Base-by-base conservation (phyloP, 2,797 vertebrate genomes). In the Crax fasciolata region DNA sequence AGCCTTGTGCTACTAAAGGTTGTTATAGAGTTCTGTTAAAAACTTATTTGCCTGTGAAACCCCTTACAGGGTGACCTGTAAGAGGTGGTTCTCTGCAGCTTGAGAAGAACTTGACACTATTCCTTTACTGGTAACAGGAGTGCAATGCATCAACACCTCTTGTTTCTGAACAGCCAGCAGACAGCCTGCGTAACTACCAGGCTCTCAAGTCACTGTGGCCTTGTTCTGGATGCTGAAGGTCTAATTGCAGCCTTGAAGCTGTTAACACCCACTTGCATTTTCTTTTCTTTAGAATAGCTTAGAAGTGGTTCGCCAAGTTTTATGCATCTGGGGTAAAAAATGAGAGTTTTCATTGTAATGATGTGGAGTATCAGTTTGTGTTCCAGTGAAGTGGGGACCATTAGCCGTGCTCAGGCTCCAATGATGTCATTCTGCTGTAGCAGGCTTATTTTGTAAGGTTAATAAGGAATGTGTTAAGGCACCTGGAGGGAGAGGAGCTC, bases 371-470 rank as follows among this genome's bases (percentile, higher is more conserved):
- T 89, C 73, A 39, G 39, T 78, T 66, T 86, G 52, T 91, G 63
- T 66, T 67, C 67, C 46, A 9, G 77, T 88, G 89, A 93, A 87
- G 84, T 88, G 77, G 78, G 72, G 67, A 67, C 77, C n/a, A 65
- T 97, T 96, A 95, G 75, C 92, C 7, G 14, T 92, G 39, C 49
- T 96, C 49, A 85, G 94, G 79, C 55, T 97, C 88, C 85, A 61
- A 17, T 92, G 87, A 27, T 91, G 81, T 41, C 84, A 94, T 87
- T 91, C 95, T 88, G 39, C 83, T 65, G 35, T 57, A 87, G 87
- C 89, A 93, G 91, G 76, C 62, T 92, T 81, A 70, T 83, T 92
- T 97, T 55, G 73, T 63, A 44, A 87, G 76, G 87, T 94, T 97
- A 96, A 96, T 97, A 90, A 96, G 94, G 80, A 90, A 39, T 76